A percentile compares a stretch with the other conserved stretches of the same genome.
Conservation (phyloP, 2,888 invertebrate genomes). For the Yponomeuta plumbellus region DNA sequence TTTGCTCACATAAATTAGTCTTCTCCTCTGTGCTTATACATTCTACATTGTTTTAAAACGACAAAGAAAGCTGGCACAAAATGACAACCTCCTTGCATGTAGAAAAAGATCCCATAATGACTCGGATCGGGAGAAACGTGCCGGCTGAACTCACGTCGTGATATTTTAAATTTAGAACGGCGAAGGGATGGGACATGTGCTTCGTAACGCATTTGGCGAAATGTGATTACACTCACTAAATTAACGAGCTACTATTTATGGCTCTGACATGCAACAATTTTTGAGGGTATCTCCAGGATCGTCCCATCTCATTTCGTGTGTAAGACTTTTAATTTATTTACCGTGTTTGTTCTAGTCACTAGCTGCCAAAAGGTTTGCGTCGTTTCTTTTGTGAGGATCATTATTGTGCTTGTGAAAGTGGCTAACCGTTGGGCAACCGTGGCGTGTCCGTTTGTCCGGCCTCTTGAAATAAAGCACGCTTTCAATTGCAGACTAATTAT, state of each 20-base stretch:
- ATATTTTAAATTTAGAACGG: constrained; percentile 71
- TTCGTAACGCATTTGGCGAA: constrained; percentile 74
- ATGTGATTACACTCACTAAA: constrained; percentile 72
- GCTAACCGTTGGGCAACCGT: constrained; percentile 69
- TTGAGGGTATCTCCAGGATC: constrained; percentile 21
- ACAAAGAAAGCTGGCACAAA: background rate
- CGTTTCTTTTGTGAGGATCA: constrained; percentile 52
- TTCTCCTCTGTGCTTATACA: too few species aligned
- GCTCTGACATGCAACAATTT: constrained; percentile 44
- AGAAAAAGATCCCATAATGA: constrained; percentile 10
- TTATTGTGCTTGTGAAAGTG: constrained; percentile 71
- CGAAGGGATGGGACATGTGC: constrained; percentile 76
- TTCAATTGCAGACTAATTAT: constrained; percentile 76
- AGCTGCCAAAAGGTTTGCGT: constrained; percentile 10
- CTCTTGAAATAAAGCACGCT: constrained; percentile 72
- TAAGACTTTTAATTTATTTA: background rate
- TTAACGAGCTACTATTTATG: constrained; percentile 72
- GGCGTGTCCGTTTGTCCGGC: constrained; percentile 66
- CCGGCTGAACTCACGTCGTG: constrained; percentile 56
- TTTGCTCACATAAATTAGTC: too few species aligned
- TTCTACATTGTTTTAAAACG: background rate
- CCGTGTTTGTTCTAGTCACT: background rate
- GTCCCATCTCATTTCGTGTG: background rate
- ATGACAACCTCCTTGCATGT: background rate
- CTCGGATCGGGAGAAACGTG: constrained; percentile 56